A percentile compares a stretch with the other conserved stretches of the same genome.
Conservation (phyloP, 2,888 invertebrate genomes). For the Hipparchia sbordonii region DNA sequence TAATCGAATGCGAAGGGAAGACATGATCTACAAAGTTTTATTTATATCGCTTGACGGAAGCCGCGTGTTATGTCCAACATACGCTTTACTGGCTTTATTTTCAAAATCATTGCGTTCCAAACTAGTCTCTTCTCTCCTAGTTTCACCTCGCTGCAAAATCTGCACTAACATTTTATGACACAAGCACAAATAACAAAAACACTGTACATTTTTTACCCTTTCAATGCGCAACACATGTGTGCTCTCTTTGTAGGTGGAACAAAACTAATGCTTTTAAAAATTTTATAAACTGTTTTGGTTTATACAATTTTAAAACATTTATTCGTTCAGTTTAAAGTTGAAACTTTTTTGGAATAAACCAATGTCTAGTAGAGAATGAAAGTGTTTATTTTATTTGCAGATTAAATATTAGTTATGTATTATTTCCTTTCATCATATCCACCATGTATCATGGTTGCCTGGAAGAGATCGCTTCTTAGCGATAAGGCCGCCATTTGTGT, state of each 20-base stretch:
- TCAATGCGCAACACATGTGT: slow-evolving; percentile 21
- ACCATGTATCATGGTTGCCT: too few species aligned
- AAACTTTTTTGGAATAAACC: neutral
- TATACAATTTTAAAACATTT: neutral
- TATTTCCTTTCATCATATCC: too few species aligned
- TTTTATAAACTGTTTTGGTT: slow-evolving; percentile 2
- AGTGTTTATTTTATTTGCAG: too few species aligned
- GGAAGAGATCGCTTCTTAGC: too few species aligned
- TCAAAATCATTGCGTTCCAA: slow-evolving; percentile 37
- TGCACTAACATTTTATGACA: slow-evolving; percentile 30
- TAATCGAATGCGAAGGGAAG: slow-evolving; percentile 26
- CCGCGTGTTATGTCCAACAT: slow-evolving; percentile 32
- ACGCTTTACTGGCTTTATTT: slow-evolving; percentile 36
- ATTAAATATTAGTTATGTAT: too few species aligned
- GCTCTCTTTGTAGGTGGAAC: slow-evolving; percentile 17
- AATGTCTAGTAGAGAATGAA: neutral
- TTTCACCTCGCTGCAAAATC: slow-evolving; percentile 31
- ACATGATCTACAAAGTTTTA: slow-evolving; percentile 32
- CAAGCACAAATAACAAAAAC: slow-evolving; percentile 31
- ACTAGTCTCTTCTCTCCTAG: slow-evolving; percentile 29
- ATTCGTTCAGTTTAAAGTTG: neutral
- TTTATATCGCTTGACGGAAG: slow-evolving; percentile 33
- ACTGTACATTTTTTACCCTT: slow-evolving; percentile 30
- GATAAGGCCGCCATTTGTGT: too few species aligned
- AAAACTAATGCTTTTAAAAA: slow-evolving; percentile 9